Conservation (phyloP, 2,888 invertebrate genomes). For the Sinodicranocentrus sp. region DNA sequence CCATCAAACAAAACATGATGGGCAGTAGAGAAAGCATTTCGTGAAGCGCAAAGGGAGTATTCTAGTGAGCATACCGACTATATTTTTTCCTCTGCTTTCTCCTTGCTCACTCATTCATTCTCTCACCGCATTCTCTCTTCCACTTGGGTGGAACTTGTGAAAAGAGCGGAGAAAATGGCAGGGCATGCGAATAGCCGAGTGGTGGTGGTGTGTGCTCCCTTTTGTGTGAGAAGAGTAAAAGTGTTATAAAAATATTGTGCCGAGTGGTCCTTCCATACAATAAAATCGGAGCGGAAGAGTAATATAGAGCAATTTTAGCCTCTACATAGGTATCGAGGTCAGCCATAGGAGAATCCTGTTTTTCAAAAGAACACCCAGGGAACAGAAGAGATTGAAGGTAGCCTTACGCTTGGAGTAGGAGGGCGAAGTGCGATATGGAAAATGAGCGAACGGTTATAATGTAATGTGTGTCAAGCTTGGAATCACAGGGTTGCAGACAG, state of each 20-base stretch:
- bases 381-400: neutral
- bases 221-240: constrained; percentile 1
- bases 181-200: constrained; percentile 5
- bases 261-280: constrained; percentile 4
- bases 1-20: constrained; percentile 36
- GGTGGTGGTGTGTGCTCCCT: neutral
- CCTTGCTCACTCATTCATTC: constrained; percentile 35
- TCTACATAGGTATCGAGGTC: constrained; percentile 40
- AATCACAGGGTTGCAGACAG: too few relatives aligned
- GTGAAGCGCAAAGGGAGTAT: neutral
- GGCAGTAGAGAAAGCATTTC: neutral
- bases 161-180: constrained; percentile 46
- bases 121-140: constrained; percentile 50
- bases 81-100: neutral
- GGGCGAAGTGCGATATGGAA: too few relatives aligned
- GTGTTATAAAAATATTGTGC: constrained; percentile 30
- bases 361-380: neutral
- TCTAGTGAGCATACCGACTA: neutral
- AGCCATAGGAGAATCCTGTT: neutral
- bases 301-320: constrained; percentile 25
- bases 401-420: too few relatives aligned
- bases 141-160: constrained; percentile 52
- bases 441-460: neutral
- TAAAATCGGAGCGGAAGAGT: neutral
- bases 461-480: constrained; percentile 41